Percentiles rank a stretch among this genome's conserved stretches.
Conservation (phyloP, 2,113 vertebrate genomes). For the Hirundichthys speculiger region DNA sequence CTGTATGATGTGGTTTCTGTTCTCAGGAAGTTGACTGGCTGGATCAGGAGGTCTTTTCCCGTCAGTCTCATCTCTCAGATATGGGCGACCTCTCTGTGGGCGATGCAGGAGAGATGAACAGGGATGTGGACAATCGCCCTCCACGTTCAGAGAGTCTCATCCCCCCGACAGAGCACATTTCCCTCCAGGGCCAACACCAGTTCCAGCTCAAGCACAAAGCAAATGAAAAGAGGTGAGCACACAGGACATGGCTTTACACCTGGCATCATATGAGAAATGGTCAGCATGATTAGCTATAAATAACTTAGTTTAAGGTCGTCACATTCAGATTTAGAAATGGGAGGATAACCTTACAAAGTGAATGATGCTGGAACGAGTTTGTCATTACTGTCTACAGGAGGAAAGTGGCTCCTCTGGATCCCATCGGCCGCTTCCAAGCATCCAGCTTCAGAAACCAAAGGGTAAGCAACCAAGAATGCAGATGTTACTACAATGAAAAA, state of each 20-base stretch:
- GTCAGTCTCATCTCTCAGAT: conserved; percentile 54
- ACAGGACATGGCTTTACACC: background rate
- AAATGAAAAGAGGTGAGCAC: conserved; percentile 74
- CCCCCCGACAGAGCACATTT: conserved; percentile 46
- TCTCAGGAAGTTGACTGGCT: conserved; percentile 63
- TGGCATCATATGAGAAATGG: too few relatives aligned
- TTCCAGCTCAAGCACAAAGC: conserved; percentile 49
- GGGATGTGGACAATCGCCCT: conserved; percentile 15
- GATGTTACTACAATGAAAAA: too few relatives aligned
- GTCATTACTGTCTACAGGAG: conserved; percentile 52
- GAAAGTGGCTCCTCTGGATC: conserved; percentile 75
- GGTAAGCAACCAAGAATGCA: conserved; percentile 65
- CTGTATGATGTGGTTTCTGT: background rate
- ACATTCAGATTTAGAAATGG: background rate
- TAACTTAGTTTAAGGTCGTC: too few relatives aligned
- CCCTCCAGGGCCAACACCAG: conserved; percentile 36
- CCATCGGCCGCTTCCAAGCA: conserved; percentile 72
- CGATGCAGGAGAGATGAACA: conserved; percentile 54
- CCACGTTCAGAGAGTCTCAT: conserved; percentile 32
- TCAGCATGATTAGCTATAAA: too few relatives aligned
- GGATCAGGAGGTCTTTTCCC: conserved; percentile 61
- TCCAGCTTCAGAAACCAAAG: conserved; percentile 59
- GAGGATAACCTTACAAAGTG: too few relatives aligned
- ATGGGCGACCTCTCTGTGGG: conserved; percentile 66
- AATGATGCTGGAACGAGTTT: too few relatives aligned